A percentile compares a stretch with the other conserved stretches of the same genome.
These are phyloP conservation scores for Mechanitis mazaeus DNA, from an alignment of 2,888 invertebrate genomes.

Conservation along the genomic window DNA sequence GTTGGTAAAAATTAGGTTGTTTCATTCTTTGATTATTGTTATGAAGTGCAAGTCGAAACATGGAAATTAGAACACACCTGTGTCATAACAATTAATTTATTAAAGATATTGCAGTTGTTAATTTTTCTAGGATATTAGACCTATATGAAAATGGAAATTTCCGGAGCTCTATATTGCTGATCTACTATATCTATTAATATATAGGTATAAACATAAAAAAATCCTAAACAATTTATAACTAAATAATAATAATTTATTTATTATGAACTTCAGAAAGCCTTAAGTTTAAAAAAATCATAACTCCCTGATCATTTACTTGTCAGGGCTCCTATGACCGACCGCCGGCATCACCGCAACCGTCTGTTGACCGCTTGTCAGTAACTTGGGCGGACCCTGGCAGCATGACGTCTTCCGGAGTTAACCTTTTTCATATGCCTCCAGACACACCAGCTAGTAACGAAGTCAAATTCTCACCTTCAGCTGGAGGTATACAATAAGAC, in stretches of 20 bases:
- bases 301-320: neutral
- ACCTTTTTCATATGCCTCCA: constrained; percentile 63
- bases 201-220: neutral
- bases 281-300: too few species aligned
- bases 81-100: constrained; percentile 2
- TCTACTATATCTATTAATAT: neutral
- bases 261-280: too few species aligned
- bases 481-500: constrained; percentile 31
- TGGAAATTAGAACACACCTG: neutral
- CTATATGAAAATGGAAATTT: neutral
- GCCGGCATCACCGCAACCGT: constrained; percentile 81
- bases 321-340: constrained; percentile 68
- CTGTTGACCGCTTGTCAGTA: constrained; percentile 82
- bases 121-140: neutral
- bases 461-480: constrained; percentile 62
- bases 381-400: constrained; percentile 80
- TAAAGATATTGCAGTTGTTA: constrained; percentile 1
- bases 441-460: constrained; percentile 60
- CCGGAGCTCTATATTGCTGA: neutral
- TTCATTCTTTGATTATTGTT: too few species aligned
- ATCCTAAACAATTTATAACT: too few species aligned
- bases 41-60: neutral
- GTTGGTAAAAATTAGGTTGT: too few species aligned
- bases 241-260: too few species aligned
- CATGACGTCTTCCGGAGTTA: constrained; percentile 69